A percentile compares a stretch with the other conserved stretches of the same genome.
Conservation (phyloP, 2,888 invertebrate species). For the Napeogenes sylphis region DNA sequence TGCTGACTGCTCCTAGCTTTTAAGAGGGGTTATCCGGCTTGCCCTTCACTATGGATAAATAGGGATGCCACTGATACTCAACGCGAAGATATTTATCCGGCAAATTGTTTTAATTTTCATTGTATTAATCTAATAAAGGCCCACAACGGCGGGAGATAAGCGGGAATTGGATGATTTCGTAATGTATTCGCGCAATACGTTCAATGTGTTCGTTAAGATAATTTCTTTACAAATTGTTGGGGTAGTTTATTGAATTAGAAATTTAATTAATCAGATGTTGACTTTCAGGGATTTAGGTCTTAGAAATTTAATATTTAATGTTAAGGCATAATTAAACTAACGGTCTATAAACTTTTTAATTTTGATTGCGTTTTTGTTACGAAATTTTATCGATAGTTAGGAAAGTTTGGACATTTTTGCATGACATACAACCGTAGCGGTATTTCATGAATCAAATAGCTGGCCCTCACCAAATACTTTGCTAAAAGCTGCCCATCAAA, state of each 20-base stretch:
- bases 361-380: too few relatives aligned
- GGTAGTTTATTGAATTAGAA: constrained; percentile 29
- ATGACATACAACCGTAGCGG: not conserved
- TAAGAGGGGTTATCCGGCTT: constrained; percentile 77
- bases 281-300: not conserved
- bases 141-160: constrained; percentile 71
- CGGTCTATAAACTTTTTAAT: too few relatives aligned
- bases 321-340: too few relatives aligned
- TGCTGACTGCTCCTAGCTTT: constrained; percentile 78
- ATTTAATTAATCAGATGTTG: constrained; percentile 8
- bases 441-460: constrained; percentile 7
- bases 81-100: constrained; percentile 77
- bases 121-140: constrained; percentile 75
- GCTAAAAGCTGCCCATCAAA: constrained; percentile 18
- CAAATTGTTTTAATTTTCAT: constrained; percentile 79
- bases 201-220: constrained; percentile 48
- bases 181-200: constrained; percentile 60
- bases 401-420: not conserved
- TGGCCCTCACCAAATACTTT: constrained; percentile 9
- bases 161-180: constrained; percentile 59
- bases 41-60: constrained; percentile 74
- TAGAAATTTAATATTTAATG: not conserved
- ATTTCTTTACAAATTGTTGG: constrained; percentile 51
- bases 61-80: constrained; percentile 74
- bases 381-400: not conserved